Conservation (phyloP, 2,797 vertebrate genomes). For the Myotis findleyi region DNA sequence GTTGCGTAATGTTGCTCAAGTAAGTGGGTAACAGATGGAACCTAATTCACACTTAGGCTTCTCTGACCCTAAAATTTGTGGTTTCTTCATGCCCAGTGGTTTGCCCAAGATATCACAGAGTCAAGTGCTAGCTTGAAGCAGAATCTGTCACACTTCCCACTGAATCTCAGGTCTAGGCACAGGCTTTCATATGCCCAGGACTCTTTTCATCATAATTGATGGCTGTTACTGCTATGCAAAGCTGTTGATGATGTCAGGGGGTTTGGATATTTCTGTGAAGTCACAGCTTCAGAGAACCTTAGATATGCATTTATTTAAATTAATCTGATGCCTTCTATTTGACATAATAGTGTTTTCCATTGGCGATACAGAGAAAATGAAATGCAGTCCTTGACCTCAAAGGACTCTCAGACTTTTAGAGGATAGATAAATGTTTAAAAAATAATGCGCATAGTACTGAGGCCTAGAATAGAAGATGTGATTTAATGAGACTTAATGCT, state of each 20-base stretch:
- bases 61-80: neutral
- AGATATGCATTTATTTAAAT: conserved; percentile 19
- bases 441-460: neutral
- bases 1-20: neutral
- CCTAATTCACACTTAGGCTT: neutral
- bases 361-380: conserved; percentile 6
- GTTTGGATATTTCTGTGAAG: neutral
- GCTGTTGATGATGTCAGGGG: neutral
- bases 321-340: conserved; percentile 31
- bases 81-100: neutral
- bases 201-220: neutral
- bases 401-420: neutral
- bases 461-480: neutral
- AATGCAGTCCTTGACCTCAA: neutral
- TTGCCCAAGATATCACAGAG: neutral
- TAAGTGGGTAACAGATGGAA: neutral
- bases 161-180: neutral
- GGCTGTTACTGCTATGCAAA: neutral
- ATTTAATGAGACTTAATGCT: conserved; percentile 48
- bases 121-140: neutral
- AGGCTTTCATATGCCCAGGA: neutral
- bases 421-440: neutral
- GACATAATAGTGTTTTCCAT: neutral
- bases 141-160: neutral
- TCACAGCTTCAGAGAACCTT: conserved; percentile 3